Evolutionary conservation across 2,113 vertebrate genomes (phyloP).

Genomic region (Sapayoa aenigma): DNA sequence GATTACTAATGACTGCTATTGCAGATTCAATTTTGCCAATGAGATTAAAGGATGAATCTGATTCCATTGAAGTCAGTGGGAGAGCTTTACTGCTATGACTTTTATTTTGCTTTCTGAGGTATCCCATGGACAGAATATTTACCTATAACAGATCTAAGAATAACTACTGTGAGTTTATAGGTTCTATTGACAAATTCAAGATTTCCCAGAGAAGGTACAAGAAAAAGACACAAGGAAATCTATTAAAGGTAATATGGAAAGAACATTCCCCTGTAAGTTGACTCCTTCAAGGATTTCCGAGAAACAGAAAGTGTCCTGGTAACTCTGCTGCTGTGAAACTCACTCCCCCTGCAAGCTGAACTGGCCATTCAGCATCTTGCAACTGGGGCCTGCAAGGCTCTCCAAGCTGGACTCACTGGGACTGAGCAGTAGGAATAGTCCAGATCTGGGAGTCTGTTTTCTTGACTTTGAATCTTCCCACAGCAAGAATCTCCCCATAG

Average conservation of each 20-base stretch:
- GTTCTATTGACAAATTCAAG: background rate
- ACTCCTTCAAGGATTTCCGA: background rate
- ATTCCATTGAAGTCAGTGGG: background rate
- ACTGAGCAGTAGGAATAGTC: background rate
- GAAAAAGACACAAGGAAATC: background rate
- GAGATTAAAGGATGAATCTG: background rate
- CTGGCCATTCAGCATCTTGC: fast-evolving
- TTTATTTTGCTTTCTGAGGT: background rate
- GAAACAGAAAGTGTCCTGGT: background rate
- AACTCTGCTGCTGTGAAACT: background rate
- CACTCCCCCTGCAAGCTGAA: background rate
- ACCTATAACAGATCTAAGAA: background rate
- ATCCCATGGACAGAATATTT: background rate
- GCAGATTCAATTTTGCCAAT: background rate
- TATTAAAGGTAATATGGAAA: background rate
- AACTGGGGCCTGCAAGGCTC: background rate
- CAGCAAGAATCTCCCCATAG: background rate
- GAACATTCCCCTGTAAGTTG: background rate
- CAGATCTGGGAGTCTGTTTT: background rate
- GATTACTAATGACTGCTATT: background rate
- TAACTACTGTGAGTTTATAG: background rate
- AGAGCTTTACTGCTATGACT: background rate
- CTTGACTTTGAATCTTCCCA: background rate
- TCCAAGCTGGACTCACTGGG: background rate
- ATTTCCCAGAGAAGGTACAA: background rate